Evolutionary conservation across 2,797 vertebrate genomes (phyloP), one percentile per base, ranked within the genome.

Genomic region (Helarctos malayanus): DNA sequence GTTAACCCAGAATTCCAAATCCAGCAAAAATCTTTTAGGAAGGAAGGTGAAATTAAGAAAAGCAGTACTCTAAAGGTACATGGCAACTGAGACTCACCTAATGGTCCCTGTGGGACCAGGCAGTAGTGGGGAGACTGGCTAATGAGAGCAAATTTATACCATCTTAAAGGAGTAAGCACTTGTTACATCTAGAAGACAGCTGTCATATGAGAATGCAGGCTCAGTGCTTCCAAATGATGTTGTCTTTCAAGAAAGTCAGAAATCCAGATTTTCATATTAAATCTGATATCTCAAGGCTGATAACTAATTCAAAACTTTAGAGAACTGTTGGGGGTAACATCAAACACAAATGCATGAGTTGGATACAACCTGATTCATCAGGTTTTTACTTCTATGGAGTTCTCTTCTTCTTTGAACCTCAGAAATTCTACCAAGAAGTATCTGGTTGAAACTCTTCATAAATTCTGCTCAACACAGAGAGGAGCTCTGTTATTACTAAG

Each of bases 31-130:
- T 35, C 38, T 49, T 45, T 73, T 4, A 65, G 80, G 45, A 87
- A 75, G 73, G 29, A 81, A 91, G 15, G 65, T 41, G 38, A 57
- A 82, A 92, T 76, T 71, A 68, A 49, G 89, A 52, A 92, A 95
- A 92, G 19, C 49, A 57, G n/a, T 88, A 38, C 49, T 76, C 32
- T 15, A 65, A 45, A 52, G 73, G 6, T 81, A 73, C 16, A 14
- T 73, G 56, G 38, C 57, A 92, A 56, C 25, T 65, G 56, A 69
- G 54, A 57, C 47, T 16, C 19, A 2, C 38, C 57, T 65, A 4
- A 65, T 38, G 32, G n/a, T 82, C 79, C 69, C 4, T 65, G 3
- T 92, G 47, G 11, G 25, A 69, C 11, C 38, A 21, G 52, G n/a
- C 54, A 78, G 49, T 49, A 47, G 45, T 89, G 32, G 57, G 12